These are phyloP conservation scores for Morpho deidamia DNA, from an alignment of 2,888 invertebrate species.

Conservation along the genomic window DNA sequence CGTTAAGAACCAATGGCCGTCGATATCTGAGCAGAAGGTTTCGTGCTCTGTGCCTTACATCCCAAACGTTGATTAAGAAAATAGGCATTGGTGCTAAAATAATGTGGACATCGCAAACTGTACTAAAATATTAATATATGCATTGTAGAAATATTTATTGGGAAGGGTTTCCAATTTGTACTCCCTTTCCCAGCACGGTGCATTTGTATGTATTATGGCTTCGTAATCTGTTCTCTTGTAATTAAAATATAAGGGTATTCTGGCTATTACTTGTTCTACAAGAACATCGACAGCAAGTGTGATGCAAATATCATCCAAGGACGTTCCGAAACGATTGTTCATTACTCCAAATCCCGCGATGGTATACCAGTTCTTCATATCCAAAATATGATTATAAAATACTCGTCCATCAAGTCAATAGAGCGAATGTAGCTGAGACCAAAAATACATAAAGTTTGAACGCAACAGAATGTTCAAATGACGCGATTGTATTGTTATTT, in stretches of 20 bases:
- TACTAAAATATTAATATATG: constrained; percentile 1
- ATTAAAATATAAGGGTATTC: not conserved
- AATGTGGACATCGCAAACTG: constrained; percentile 5
- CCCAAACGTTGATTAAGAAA: constrained; percentile 4
- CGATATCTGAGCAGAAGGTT: not conserved
- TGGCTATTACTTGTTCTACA: constrained; percentile 3
- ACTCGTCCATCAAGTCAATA: constrained; percentile 26
- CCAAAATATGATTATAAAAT: constrained; percentile 19
- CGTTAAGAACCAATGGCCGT: constrained; percentile 3
- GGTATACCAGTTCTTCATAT: constrained; percentile 19
- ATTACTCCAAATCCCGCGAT: constrained; percentile 6
- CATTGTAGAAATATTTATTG: constrained; percentile 1
- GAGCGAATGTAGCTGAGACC: constrained; percentile 25
- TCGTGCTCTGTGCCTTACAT: constrained; percentile 5
- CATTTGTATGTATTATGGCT: not conserved
- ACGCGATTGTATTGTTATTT: constrained; percentile 13
- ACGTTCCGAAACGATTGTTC: not conserved
- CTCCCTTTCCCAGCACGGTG: constrained; percentile 10
- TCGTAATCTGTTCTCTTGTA: constrained; percentile 4
- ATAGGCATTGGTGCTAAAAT: constrained; percentile 4
- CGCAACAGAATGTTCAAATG: constrained; percentile 15
- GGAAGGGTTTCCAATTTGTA: constrained; percentile 5
- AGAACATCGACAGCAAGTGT: constrained; percentile 1
- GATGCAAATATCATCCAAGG: constrained; percentile 8
- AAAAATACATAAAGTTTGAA: constrained; percentile 18